Evolutionary conservation across 1,140 invertebrate genomes (phyloP).

Genomic region (Agraylea sexmaculata): DNA sequence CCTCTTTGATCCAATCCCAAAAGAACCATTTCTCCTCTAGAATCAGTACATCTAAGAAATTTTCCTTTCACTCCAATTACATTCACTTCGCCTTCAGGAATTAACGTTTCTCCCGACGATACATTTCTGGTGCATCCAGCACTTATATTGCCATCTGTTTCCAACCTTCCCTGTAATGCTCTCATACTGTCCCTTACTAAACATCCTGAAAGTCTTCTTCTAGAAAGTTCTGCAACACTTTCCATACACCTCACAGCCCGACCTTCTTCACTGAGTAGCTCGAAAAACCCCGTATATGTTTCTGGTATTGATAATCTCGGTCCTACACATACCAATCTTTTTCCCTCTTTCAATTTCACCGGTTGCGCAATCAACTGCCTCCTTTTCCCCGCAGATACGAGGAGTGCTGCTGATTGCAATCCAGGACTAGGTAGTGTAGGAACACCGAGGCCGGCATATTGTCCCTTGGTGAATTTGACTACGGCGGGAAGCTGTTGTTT

Average conservation of each 20-base stretch:
- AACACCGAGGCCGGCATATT: constrained; percentile 78
- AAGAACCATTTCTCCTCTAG: constrained; percentile 70
- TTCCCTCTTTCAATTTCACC: constrained; percentile 80
- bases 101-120: constrained; percentile 68
- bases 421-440: constrained; percentile 73
- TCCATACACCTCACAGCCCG: constrained; percentile 80
- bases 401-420: constrained; percentile 69
- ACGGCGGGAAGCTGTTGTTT: constrained; percentile 72
- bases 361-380: constrained; percentile 82
- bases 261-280: constrained; percentile 86
- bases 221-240: constrained; percentile 68
- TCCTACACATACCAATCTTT: constrained; percentile 61
- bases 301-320: constrained; percentile 80
- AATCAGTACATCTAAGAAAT: constrained; percentile 77
- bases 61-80: constrained; percentile 51
- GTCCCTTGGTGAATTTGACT: constrained; percentile 83
- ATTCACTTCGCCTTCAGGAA: constrained; percentile 56
- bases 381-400: constrained; percentile 69
- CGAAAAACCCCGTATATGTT: constrained; percentile 84
- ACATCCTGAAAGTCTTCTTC: constrained; percentile 64
- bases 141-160: constrained; percentile 50
- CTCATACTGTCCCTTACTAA: constrained; percentile 78
- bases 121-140: constrained; percentile 62
- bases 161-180: constrained; percentile 59
- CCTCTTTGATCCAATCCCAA: constrained; percentile 76